phyloP scores from a whole-genome alignment of 1,140 invertebrate genomes.

The Monomorium pharaonis region DNA sequence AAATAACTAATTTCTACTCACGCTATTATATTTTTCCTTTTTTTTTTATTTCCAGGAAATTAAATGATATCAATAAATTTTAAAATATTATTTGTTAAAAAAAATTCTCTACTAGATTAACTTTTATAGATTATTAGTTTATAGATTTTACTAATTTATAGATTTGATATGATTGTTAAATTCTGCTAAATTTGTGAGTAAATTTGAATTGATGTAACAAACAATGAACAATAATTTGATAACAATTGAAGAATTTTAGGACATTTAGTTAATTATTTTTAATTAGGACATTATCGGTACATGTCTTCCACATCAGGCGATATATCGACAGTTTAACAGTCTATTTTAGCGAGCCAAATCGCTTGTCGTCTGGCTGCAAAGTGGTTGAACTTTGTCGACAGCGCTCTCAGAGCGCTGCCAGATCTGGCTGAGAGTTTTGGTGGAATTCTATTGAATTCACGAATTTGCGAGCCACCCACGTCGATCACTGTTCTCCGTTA shows the following conservation, averaged over 20 bases:
- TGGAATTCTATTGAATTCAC: conserved; percentile 65
- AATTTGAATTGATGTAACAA: neutral
- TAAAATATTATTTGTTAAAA: neutral
- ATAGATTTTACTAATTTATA: neutral
- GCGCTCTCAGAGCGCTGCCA: conserved; percentile 14
- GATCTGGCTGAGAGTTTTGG: conserved; percentile 46
- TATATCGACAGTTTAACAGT: conserved; percentile 38
- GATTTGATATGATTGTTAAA: neutral
- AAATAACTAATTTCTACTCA: too few relatives aligned
- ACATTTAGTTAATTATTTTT: neutral
- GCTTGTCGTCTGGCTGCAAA: conserved; percentile 56
- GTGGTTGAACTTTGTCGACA: conserved; percentile 64
- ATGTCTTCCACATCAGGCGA: conserved; percentile 1
- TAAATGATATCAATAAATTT: too few relatives aligned
- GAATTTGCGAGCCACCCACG: neutral
- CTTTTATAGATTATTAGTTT: neutral
- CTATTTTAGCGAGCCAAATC: conserved; percentile 45
- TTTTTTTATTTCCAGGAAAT: too few relatives aligned
- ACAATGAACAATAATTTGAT: too few relatives aligned
- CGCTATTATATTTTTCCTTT: too few relatives aligned
- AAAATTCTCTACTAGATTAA: neutral
- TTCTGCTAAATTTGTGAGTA: neutral
- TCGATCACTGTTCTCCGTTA: conserved; percentile 45
- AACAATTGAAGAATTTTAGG: neutral
- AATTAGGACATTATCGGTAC: conserved; percentile 57